Conservation (phyloP, 2,888 invertebrate species). For the Serripes groenlandicus region DNA sequence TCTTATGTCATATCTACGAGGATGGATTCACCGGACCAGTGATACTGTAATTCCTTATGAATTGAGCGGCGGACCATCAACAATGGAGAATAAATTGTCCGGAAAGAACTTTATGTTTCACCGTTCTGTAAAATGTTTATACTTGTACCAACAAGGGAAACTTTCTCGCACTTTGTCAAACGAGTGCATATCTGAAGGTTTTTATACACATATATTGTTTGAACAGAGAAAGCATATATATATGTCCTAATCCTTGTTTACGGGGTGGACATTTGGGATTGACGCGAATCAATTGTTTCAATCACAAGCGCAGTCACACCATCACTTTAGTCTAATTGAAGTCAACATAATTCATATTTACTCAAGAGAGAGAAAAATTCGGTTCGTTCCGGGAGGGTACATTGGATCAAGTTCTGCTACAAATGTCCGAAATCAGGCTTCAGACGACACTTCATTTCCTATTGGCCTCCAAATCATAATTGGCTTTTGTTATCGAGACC, state of each 20-base stretch:
- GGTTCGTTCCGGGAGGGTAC: slow-evolving; percentile 46
- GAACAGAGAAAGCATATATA: no score
- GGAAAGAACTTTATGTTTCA: no score
- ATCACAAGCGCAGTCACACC: slow-evolving; percentile 26
- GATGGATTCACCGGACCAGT: slow-evolving; percentile 14
- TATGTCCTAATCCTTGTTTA: no score
- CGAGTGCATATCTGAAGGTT: no score
- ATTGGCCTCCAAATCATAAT: slow-evolving; percentile 57
- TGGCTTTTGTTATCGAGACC: slow-evolving; percentile 64
- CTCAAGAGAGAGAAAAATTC: slow-evolving; percentile 36
- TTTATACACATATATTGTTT: no score
- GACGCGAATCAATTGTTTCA: no score
- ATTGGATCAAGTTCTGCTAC: slow-evolving; percentile 47
- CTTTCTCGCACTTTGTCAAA: no score
- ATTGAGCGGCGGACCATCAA: no score
- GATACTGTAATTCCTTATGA: slow-evolving; percentile 16
- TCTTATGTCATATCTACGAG: slow-evolving; percentile 52
- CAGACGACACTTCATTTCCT: slow-evolving; percentile 69
- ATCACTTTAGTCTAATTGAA: slow-evolving; percentile 34
- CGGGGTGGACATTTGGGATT: no score
- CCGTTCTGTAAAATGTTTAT: no score
- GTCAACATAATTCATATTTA: slow-evolving; percentile 57
- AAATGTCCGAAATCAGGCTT: slow-evolving; percentile 59
- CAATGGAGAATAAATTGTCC: no score
- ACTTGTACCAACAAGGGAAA: no score